Base-by-base conservation (phyloP, 2,113 vertebrate genomes). In the Hucho hucho region DNA sequence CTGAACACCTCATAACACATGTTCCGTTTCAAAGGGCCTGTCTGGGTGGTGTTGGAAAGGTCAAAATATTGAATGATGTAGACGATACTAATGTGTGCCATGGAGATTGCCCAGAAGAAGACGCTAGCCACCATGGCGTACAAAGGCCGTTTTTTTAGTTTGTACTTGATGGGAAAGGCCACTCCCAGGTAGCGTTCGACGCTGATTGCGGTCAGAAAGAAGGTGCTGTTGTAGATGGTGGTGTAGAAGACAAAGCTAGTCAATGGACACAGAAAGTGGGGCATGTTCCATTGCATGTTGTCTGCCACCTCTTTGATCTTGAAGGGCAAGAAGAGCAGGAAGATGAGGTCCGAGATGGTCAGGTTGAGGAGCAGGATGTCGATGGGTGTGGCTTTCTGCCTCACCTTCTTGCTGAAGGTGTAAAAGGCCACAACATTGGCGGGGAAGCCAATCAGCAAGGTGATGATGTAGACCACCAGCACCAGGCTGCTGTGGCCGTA, bases 131-230 rank as follows among this genome's bases (percentile, higher is more conserved):
- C 75, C 6, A 77, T 5, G 0, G 82, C 81, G 0, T 88, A 86
- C 0, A 75, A 0, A 0, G 88, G 90, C 73, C 83, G 64, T 1
- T 83, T 84, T 16, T 81, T 81, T 3, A 90, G 73, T 81, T 90
- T 92, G 87, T 89, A 90, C 56, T 75, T 79, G 69, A 91, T 80
- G 0, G 94, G 93, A 47, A 89, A 93, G 9, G 91, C 93, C 32
- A 93, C 93, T 0, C 92, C 91, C 20, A 94, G 87, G 74, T 93
- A 94, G 22, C 94, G 91, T 82, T 95, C 90, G 0, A 93, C 84
- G 56, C 93, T 93, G 69, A 95, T 89, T 0, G 89, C 93, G 0
- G 87, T 92, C 77, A 94, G 83, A 61, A 95, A 93, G 66, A 92
- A 83, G 6, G 85, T 88, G 89, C 93, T 94, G 82, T 92, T 87